Conservation (phyloP, 1,140 invertebrate genomes). For the Eufriesea mexicana region DNA sequence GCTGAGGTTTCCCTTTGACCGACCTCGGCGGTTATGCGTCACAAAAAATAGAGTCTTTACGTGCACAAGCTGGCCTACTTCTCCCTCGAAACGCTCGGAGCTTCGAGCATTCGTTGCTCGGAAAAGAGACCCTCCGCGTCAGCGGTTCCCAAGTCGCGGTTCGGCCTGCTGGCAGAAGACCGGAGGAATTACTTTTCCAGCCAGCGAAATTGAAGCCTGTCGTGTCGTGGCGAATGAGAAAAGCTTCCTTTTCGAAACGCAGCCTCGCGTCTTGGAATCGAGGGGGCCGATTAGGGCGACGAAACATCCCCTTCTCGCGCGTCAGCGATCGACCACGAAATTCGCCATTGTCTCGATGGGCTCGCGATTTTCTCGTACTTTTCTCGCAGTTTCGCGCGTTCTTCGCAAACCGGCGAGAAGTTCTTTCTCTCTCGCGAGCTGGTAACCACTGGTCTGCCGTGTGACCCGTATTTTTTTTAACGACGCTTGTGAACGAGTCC, state of each 20-base stretch:
- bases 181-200: not conserved
- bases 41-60: constrained; percentile 64
- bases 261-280: too few species aligned
- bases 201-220: not conserved
- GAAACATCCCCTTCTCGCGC: too few species aligned
- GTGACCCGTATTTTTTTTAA: constrained; percentile 71
- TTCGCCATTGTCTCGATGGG: too few species aligned
- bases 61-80: constrained; percentile 64
- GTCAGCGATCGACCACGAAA: too few species aligned
- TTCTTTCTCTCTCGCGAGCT: not conserved
- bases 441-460: constrained; percentile 48
- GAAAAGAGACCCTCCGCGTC: constrained; percentile 42
- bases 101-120: constrained; percentile 61
- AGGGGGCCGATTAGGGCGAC: too few species aligned
- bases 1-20: constrained; percentile 71
- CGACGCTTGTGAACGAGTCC: constrained; percentile 56
- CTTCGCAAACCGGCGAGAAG: too few species aligned
- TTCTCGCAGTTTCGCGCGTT: too few species aligned
- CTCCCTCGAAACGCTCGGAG: constrained; percentile 52
- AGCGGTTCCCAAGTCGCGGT: constrained; percentile 41
- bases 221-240: not conserved
- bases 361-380: too few species aligned
- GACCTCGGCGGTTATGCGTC: constrained; percentile 59
- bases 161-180: not conserved
- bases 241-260: not conserved